These are phyloP conservation scores for Peromyscus maniculatus DNA, from an alignment of 2,113 vertebrate genomes.

Conservation along the genomic window DNA sequence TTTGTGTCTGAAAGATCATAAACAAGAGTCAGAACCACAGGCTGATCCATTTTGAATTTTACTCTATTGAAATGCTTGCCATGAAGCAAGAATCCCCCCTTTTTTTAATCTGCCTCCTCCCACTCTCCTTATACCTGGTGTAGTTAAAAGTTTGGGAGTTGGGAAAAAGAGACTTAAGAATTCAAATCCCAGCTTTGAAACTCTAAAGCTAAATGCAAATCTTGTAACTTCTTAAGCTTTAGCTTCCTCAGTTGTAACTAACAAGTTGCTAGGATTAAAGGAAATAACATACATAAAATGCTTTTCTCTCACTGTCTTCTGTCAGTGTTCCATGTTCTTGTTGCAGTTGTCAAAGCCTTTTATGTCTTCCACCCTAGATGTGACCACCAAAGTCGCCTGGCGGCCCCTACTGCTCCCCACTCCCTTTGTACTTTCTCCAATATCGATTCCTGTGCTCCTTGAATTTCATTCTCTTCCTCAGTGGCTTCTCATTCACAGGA, in stretches of 20 bases:
- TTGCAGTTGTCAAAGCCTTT: neutral
- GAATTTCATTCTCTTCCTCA: neutral
- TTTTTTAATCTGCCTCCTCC: neutral
- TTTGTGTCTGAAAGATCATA: neutral
- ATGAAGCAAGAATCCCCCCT: neutral
- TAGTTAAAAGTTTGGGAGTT: constrained; percentile 28
- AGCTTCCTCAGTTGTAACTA: neutral
- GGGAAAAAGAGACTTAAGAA: neutral
- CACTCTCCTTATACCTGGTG: neutral
- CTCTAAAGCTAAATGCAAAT: constrained; percentile 43
- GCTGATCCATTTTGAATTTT: neutral
- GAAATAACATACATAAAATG: neutral
- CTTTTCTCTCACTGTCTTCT: neutral
- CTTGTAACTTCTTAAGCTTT: constrained; percentile 50
- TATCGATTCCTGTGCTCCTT: neutral
- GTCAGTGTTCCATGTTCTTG: no score
- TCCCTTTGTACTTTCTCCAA: neutral
- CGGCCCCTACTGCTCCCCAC: neutral
- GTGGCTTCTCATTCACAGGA: neutral
- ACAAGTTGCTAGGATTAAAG: constrained; percentile 21
- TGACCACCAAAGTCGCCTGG: neutral
- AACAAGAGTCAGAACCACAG: neutral
- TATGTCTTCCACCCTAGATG: neutral
- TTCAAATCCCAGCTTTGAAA: constrained; percentile 47
- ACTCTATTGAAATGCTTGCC: neutral